Evolutionary conservation across 2,113 vertebrate genomes (phyloP).

Genomic region (Calcarius ornatus): DNA sequence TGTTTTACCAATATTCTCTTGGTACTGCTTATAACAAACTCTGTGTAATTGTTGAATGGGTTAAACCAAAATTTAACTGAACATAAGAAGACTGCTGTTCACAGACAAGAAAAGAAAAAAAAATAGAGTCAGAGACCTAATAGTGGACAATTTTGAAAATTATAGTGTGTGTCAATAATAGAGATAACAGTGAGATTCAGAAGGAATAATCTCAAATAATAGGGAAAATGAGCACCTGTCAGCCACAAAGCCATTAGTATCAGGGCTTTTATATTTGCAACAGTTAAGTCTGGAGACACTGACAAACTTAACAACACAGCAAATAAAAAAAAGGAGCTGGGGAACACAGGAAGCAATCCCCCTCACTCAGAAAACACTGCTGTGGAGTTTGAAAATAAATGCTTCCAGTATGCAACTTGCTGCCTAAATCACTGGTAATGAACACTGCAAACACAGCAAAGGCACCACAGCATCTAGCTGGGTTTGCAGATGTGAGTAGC

Average conservation of each 20-base stretch:
- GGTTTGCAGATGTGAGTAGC: background rate
- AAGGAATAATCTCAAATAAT: conserved; percentile 53
- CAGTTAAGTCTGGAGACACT: conserved; percentile 35
- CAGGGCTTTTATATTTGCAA: conserved; percentile 51
- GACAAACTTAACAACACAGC: conserved; percentile 45
- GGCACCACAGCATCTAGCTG: background rate
- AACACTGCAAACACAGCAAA: background rate
- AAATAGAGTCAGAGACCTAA: conserved; percentile 53
- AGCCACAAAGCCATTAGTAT: conserved; percentile 58
- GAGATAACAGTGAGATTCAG: conserved; percentile 53
- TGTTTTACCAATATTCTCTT: background rate
- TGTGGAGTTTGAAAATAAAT: background rate
- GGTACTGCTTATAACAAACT: background rate
- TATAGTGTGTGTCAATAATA: conserved; percentile 57
- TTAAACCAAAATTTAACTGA: conserved; percentile 51
- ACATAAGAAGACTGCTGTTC: conserved; percentile 4
- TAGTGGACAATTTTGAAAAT: conserved; percentile 68
- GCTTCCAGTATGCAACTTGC: background rate
- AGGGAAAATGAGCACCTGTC: conserved; percentile 55
- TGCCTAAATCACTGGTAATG: background rate
- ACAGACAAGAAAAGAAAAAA: conserved; percentile 14
- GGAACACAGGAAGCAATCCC: background rate
- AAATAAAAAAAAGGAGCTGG: conserved; percentile 13
- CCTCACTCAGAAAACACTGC: background rate
- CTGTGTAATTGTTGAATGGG: background rate